These are phyloP conservation scores for Allygus modestus DNA, from an alignment of 2,888 invertebrate species.

Conservation along the genomic window DNA sequence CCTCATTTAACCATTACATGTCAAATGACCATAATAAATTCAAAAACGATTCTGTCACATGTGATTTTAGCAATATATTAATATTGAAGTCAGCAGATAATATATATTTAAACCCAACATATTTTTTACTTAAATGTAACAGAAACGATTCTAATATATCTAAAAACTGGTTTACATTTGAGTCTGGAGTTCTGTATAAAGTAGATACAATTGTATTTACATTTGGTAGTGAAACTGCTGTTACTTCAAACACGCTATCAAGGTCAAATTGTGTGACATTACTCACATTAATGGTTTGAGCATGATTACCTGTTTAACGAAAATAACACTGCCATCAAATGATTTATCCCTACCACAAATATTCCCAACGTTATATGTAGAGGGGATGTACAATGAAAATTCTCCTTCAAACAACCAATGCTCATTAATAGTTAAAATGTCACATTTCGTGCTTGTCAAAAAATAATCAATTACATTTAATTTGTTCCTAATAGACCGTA, in stretches of 20 bases:
- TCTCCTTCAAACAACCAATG: conserved; percentile 29
- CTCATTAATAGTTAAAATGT: conserved; percentile 28
- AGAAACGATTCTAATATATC: background rate
- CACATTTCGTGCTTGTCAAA: conserved; percentile 2
- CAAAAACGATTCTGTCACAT: background rate
- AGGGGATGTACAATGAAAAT: conserved; percentile 9
- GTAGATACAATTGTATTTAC: background rate
- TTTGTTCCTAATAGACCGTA: conserved; percentile 5
- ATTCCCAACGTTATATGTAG: background rate
- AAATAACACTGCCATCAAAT: background rate
- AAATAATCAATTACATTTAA: conserved; percentile 35
- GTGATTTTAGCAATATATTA: background rate
- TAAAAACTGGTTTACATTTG: background rate
- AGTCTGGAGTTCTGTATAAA: background rate
- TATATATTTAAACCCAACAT: background rate
- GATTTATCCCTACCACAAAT: background rate
- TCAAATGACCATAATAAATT: background rate
- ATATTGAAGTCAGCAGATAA: background rate
- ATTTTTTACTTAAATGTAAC: background rate
- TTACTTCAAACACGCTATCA: conserved; percentile 24
- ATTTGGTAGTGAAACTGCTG: conserved; percentile 1
- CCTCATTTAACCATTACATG: too few species aligned
- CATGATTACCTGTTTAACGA: background rate
- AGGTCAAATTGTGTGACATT: background rate
- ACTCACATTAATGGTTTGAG: background rate